These are phyloP conservation scores for Pseudachorutes palmiensis DNA, from an alignment of 1,140 invertebrate species.

Conservation along the genomic window DNA sequence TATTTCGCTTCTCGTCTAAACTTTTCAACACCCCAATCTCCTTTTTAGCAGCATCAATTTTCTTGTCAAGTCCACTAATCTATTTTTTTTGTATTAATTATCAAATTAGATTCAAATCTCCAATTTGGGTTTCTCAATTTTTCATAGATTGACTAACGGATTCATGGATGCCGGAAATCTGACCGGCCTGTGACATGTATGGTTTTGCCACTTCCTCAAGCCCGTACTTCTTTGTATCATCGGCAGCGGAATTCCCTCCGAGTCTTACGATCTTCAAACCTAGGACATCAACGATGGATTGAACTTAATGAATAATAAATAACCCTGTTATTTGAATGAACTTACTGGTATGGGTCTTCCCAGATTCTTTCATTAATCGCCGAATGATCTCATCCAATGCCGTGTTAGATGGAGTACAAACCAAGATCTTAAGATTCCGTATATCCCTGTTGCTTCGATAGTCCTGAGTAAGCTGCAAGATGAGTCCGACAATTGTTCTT, in stretches of 20 bases:
- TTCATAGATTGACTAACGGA: slow-evolving; percentile 5
- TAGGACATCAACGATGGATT: not conserved
- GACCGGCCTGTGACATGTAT: not conserved
- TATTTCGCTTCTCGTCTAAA: not conserved
- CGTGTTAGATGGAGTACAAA: slow-evolving; percentile 36
- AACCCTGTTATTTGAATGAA: no score
- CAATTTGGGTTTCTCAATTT: not conserved
- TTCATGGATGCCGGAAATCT: not conserved
- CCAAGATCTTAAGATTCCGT: slow-evolving; percentile 24
- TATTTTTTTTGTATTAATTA: not conserved
- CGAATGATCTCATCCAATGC: slow-evolving; percentile 32
- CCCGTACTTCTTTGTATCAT: not conserved
- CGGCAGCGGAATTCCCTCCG: not conserved
- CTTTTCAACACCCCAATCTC: not conserved
- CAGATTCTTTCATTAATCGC: slow-evolving; percentile 11
- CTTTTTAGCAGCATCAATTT: not conserved
- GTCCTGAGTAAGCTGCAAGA: slow-evolving; percentile 21
- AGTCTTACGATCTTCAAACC: slow-evolving; percentile 1
- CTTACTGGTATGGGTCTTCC: no score
- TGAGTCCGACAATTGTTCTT: slow-evolving; percentile 27
- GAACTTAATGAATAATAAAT: no score
- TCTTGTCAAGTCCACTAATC: not conserved
- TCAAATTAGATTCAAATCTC: not conserved
- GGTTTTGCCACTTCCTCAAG: not conserved
- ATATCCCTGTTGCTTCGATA: not conserved